phyloP scores from a whole-genome alignment of 2,113 vertebrate species.

The Ramphastos sulfuratus region DNA sequence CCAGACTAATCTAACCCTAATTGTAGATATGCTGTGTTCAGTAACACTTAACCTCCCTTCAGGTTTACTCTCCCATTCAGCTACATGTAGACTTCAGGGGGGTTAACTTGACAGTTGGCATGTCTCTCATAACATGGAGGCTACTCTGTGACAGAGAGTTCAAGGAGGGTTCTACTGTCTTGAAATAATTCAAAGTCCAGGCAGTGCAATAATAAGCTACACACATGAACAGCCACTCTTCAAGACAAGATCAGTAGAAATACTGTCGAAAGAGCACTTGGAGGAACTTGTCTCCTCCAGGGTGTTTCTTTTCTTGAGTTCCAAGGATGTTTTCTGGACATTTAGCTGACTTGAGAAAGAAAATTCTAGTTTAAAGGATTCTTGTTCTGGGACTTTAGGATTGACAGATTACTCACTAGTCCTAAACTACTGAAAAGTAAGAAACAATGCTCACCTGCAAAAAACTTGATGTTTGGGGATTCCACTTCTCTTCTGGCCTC shows the following conservation, averaged over 20 bases:
- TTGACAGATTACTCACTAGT: background rate
- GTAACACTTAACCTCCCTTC: background rate
- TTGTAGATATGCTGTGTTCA: background rate
- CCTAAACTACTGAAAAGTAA: background rate
- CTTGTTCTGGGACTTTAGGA: no score
- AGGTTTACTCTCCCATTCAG: background rate
- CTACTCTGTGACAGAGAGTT: background rate
- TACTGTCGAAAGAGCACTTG: background rate
- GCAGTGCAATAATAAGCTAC: background rate
- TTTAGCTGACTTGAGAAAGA: background rate
- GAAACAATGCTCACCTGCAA: constrained; percentile 86
- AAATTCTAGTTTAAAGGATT: no score
- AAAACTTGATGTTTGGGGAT: constrained; percentile 99
- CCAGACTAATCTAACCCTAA: background rate
- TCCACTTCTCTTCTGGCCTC: constrained; percentile 99
- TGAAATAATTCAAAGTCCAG: background rate
- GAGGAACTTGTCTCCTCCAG: background rate
- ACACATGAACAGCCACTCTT: background rate
- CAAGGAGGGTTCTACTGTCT: background rate
- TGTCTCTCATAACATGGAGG: background rate
- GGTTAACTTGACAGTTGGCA: background rate
- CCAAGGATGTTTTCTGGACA: background rate
- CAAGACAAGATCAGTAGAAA: background rate
- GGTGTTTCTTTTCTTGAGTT: background rate
- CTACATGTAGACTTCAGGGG: background rate